These are phyloP conservation scores for Baccha elongata DNA, from an alignment of 2,888 invertebrate genomes.

Conservation along the genomic window DNA sequence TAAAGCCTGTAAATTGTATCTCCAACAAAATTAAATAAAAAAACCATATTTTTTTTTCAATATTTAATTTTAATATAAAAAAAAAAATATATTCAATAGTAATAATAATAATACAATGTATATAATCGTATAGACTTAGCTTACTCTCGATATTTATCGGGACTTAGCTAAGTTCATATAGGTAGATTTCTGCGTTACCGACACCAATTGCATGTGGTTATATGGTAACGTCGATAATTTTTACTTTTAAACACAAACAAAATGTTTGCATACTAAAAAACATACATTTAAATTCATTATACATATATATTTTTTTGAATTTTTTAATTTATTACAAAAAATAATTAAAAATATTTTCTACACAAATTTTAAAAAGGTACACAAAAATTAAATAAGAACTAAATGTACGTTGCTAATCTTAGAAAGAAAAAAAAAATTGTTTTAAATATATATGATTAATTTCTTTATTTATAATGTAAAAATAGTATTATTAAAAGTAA, in stretches of 20 bases:
- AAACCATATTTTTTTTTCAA: conserved; percentile 46
- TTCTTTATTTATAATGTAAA: conserved; percentile 22
- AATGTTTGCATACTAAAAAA: conserved; percentile 2
- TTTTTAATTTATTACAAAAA: neutral
- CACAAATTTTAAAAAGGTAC: conserved; percentile 8
- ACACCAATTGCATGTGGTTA: no score
- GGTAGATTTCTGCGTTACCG: no score
- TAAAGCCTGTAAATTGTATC: no score
- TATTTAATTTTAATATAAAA: conserved; percentile 73
- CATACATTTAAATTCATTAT: conserved; percentile 55
- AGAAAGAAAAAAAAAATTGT: conserved; percentile 16
- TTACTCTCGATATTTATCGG: no score
- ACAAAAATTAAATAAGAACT: no score
- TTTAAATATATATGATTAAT: neutral
- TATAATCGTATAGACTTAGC: conserved; percentile 68
- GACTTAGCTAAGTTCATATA: no score
- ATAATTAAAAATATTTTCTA: conserved; percentile 9
- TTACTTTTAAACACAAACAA: no score
- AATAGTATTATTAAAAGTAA: conserved; percentile 34
- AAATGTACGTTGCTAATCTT: no score
- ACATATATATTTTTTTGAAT: conserved; percentile 2
- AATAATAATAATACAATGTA: conserved; percentile 73
- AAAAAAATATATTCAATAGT: conserved; percentile 72
- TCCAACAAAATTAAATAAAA: conserved; percentile 20
- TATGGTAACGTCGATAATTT: no score